Evolutionary conservation across 1,140 invertebrate species (phyloP).

Genomic region (Cydia fagiglandana): DNA sequence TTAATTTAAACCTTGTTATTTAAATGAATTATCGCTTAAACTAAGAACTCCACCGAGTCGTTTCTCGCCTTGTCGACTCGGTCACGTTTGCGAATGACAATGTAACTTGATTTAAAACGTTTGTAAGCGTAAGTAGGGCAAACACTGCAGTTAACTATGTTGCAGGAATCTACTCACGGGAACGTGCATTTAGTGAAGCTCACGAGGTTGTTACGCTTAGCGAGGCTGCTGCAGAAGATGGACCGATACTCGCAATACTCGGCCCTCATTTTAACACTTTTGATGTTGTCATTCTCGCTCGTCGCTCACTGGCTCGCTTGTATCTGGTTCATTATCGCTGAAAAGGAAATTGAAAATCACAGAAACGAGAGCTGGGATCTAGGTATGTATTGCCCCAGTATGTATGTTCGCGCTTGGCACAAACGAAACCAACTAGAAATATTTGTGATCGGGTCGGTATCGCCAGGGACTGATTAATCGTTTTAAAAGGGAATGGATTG

Average conservation of each 20-base stretch:
- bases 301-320: constrained; percentile 99
- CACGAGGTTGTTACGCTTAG: constrained; percentile 93
- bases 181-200: constrained; percentile 98
- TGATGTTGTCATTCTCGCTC: constrained; percentile 97
- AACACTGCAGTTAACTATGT: not conserved
- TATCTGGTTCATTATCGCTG: constrained; percentile 98
- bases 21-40: constrained; percentile 45
- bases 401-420: not conserved
- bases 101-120: constrained; percentile 13
- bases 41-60: constrained; percentile 36
- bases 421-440: not conserved
- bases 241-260: constrained; percentile 98
- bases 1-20: constrained; percentile 52
- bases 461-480: not conserved
- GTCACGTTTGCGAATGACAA: constrained; percentile 22
- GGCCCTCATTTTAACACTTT: constrained; percentile 95
- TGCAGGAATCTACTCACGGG: constrained; percentile 84
- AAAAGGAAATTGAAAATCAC: constrained; percentile 88
- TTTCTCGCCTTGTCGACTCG: constrained; percentile 16
- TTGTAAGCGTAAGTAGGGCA: constrained; percentile 7
- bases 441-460: not conserved
- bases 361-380: constrained; percentile 85
- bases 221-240: constrained; percentile 97
- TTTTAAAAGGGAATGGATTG: constrained; percentile 21
- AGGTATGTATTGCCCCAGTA: constrained; percentile 76